Conservation (phyloP, 2,113 vertebrate species). For the Donacobius atricapilla region DNA sequence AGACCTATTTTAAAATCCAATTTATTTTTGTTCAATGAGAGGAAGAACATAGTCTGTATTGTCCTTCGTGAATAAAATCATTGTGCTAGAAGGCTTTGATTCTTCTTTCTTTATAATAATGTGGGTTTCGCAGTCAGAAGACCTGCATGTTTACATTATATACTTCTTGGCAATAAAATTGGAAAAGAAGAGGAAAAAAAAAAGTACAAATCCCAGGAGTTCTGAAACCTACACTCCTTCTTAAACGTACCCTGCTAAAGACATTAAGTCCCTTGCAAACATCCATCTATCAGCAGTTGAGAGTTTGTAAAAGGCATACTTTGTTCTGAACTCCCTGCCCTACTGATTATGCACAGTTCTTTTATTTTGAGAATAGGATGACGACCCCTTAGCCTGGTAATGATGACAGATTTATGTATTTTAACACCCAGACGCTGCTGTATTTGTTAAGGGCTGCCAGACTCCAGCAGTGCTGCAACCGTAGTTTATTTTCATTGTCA, state of each 20-base stretch:
- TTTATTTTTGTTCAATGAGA: conserved; percentile 8
- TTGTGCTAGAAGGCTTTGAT: conserved; percentile 19
- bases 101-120: not conserved
- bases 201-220: conserved; percentile 63
- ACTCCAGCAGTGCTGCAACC: conserved; percentile 6
- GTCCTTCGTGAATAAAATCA: conserved; percentile 39
- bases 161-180: conserved; percentile 60
- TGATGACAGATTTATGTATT: conserved; percentile 76
- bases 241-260: conserved; percentile 67
- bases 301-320: conserved; percentile 67
- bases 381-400: conserved; percentile 64
- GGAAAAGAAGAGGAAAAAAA: conserved; percentile 51
- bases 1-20: conserved; percentile 4
- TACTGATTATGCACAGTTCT: conserved; percentile 70
- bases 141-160: conserved; percentile 42
- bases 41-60: not conserved
- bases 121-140: conserved; percentile 22
- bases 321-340: conserved; percentile 70
- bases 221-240: conserved; percentile 66
- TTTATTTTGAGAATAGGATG: conserved; percentile 64
- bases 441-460: conserved; percentile 69
- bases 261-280: conserved; percentile 73
- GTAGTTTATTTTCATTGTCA: conserved; percentile 62
- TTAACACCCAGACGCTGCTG: conserved; percentile 62
- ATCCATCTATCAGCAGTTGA: conserved; percentile 71